These are phyloP conservation scores for Zapus hudsonius DNA, from an alignment of 2,113 vertebrate genomes.

Conservation along the genomic window DNA sequence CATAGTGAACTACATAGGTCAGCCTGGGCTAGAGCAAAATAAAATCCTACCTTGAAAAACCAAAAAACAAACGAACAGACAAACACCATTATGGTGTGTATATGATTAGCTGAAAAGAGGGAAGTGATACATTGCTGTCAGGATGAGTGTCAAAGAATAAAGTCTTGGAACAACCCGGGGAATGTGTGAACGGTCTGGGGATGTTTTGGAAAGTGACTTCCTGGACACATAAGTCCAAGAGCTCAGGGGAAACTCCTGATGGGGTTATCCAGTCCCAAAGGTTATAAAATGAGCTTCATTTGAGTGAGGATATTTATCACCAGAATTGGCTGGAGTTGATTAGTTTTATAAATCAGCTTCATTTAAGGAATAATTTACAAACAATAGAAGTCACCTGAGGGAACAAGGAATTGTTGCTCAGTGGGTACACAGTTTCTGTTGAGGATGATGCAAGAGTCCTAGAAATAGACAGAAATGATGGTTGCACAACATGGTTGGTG, in stretches of 20 bases:
- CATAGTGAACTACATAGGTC: too few relatives aligned
- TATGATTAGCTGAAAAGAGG: not conserved
- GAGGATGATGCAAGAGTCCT: not conserved
- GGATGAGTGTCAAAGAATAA: not conserved
- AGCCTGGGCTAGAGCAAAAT: too few relatives aligned
- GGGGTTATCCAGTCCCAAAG: rapidly evolving
- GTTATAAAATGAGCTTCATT: not conserved
- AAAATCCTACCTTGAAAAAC: too few relatives aligned
- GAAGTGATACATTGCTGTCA: not conserved
- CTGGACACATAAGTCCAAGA: not conserved
- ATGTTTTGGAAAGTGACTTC: not conserved
- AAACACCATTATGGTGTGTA: too few relatives aligned
- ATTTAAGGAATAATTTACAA: not conserved
- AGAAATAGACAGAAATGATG: not conserved
- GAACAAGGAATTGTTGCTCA: not conserved
- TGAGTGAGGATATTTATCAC: not conserved
- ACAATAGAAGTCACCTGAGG: not conserved
- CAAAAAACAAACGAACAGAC: too few relatives aligned
- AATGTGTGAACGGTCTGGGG: too few relatives aligned
- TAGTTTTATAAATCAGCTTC: not conserved
- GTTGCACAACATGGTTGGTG: not conserved
- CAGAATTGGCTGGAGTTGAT: not conserved
- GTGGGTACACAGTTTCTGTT: not conserved
- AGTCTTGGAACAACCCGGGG: not conserved
- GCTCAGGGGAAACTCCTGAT: not conserved